Base-by-base conservation (phyloP, 2,113 vertebrate genomes). In the Sturnira hondurensis region DNA sequence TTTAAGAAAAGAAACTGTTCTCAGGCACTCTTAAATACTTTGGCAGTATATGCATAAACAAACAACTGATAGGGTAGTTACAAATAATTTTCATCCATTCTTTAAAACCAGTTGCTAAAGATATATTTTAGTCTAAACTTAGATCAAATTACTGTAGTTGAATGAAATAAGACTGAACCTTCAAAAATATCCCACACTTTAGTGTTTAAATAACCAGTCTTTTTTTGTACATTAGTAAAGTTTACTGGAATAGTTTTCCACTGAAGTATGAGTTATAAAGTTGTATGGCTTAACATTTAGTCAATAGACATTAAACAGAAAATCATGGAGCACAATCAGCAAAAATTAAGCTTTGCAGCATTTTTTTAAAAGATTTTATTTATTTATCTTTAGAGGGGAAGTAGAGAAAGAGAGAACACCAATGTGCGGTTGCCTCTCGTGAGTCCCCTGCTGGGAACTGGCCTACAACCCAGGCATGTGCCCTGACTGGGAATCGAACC, bases 1-100 rank as follows among this genome's bases (percentile, higher is more conserved):
- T 89, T 95, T 92, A 88, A 92, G 74, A 89, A 94, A 95, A 93
- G 73, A 89, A 97, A 93, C 54, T 95, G 74, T 89, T 95, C 88
- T 80, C 41, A 88, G 97, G 81, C 7, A 82, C 58, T 96, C 47
- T 80, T 96, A 96, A 94, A 96, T 95, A 92, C 65, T 67, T 94
- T 97, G 92, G 81, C 87, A 97, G 71, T 31, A 92, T 92, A 17
- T 91, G 82, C 7, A 88, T 93, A 97, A 96, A 83, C 67, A 97
- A 96, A 94, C 28, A 93, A 95, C 88, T 90, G 71, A 95, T 86
- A 94, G 13, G 16, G 33, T 93, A 96, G 95, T 97, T 90, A 78
- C 22, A 97, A 96, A 92, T 95, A 93, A 68, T 88, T 95, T 89
- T 96, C 85, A 85, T 81, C 33, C 85, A 63, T 84, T 92, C 88